phyloP scores from a whole-genome alignment of 2,888 invertebrate genomes.

The Nematopogon swammerdamellus region DNA sequence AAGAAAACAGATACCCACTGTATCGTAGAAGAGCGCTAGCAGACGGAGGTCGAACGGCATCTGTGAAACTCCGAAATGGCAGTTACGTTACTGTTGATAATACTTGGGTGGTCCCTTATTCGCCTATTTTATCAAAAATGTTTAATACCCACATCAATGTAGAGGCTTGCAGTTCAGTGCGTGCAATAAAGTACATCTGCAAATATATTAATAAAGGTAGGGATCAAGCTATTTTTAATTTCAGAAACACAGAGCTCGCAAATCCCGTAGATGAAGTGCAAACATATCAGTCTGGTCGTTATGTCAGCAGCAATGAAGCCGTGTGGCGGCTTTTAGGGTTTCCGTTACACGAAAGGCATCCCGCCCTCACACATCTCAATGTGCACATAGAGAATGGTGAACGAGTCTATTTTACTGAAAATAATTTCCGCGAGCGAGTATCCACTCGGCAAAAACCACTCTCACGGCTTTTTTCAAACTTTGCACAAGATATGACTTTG shows the following conservation, averaged over 20 bases:
- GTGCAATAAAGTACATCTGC: slow-evolving; percentile 14
- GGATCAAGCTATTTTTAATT: slow-evolving; percentile 12
- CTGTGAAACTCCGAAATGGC: no score
- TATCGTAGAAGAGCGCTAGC: slow-evolving; percentile 13
- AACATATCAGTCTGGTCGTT: slow-evolving; percentile 17
- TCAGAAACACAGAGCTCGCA: slow-evolving; percentile 6
- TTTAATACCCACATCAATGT: not conserved
- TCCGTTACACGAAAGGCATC: slow-evolving; percentile 15
- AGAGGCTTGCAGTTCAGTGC: not conserved
- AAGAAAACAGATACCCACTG: slow-evolving; percentile 10
- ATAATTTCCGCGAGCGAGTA: slow-evolving; percentile 16
- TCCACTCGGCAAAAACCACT: slow-evolving; percentile 14
- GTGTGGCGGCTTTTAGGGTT: slow-evolving; percentile 17
- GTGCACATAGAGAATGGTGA: slow-evolving; percentile 17
- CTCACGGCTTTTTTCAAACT: slow-evolving; percentile 22
- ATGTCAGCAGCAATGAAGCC: slow-evolving; percentile 18
- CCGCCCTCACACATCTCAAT: slow-evolving; percentile 15
- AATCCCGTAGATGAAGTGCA: slow-evolving; percentile 15
- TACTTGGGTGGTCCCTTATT: not conserved
- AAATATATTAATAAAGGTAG: slow-evolving; percentile 12
- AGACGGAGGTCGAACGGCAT: slow-evolving; percentile 12
- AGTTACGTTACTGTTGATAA: not conserved
- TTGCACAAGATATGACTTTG: slow-evolving; percentile 21
- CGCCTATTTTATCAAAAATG: not conserved
- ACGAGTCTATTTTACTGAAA: slow-evolving; percentile 21